Base-by-base conservation (phyloP, 2,888 invertebrate species). In the Drosophila macrospina region DNA sequence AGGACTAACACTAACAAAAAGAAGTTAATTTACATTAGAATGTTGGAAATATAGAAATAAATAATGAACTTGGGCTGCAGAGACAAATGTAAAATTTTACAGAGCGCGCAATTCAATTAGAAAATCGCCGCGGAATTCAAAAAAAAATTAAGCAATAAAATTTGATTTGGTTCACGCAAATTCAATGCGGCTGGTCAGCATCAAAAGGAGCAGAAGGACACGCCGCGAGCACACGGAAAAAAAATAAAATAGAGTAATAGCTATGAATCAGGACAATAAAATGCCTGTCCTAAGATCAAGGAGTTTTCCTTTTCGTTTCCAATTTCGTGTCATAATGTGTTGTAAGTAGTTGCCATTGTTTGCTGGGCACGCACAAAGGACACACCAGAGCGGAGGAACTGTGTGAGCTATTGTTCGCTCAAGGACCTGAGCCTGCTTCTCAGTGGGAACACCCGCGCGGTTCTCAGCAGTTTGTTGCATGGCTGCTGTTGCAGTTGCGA, bases 131-230 rank as follows among this genome's bases (percentile, higher is more conserved):
- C 51, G 26, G 74, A 69, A 52, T 57, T 65, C 52, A 74, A 75
- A 28, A 56, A 20, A 20, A 91, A 91, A 92, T 92, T 92, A 83
- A 92, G 92, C 91, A 92, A 92, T 92, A 92, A 92, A 92, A 92
- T 92, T 92, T 65, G 91, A 87, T 89, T 85, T 90, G 91, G 92
- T 92, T 91, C 92, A 91, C 86, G 88, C 86, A 86, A 88, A 90
- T 90, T 90, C 78, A 90, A 90, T 70, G 74, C 65, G 63, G 48
- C 39, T 71, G 74, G 42, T 30, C 78, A 63, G 55, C 84, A 74
- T 88, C 81, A 85, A 88, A 84, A 76, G 75, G 72, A 76, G 55
- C 60, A 37, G 54, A 65, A 71, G 81, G 69, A 80, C 45, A 50
- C 42, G 65, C 84, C 82, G 86, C 69, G n/a, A 30, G 34, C 34